phyloP scores from a whole-genome alignment of 1,140 invertebrate genomes.

The Manduca sexta region DNA sequence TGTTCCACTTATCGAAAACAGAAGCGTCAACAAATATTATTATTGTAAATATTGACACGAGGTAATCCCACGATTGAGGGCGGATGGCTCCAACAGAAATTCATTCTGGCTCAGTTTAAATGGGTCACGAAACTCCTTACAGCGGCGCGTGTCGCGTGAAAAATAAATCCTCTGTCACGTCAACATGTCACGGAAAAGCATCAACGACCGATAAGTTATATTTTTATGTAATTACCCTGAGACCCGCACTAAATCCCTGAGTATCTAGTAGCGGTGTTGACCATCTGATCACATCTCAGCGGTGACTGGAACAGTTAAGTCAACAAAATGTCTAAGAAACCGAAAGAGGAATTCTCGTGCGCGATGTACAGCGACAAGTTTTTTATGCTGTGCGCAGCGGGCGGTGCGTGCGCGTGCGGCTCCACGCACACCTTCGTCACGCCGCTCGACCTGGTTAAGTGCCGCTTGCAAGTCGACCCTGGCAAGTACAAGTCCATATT shows the following conservation, averaged over 20 bases:
- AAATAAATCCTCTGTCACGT: slow-evolving; percentile 19
- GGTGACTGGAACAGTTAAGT: no score
- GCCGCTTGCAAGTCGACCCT: slow-evolving; percentile 76
- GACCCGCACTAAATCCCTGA: not conserved
- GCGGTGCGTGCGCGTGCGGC: slow-evolving; percentile 87
- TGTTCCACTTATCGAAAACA: no score
- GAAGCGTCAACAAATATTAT: no score
- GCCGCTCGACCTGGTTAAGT: slow-evolving; percentile 67
- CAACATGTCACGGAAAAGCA: slow-evolving; percentile 17
- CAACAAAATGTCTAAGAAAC: slow-evolving; percentile 33
- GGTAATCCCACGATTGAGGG: no score
- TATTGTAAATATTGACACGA: no score
- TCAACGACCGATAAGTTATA: not conserved
- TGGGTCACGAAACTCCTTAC: not conserved
- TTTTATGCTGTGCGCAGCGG: slow-evolving; percentile 83
- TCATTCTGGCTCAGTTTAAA: not conserved
- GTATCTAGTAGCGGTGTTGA: not conserved
- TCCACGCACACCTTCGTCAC: slow-evolving; percentile 82
- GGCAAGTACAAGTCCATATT: slow-evolving; percentile 82
- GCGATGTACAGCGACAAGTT: slow-evolving; percentile 76
- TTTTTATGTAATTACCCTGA: not conserved
- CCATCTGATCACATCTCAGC: no score
- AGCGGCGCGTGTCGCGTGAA: slow-evolving; percentile 5
- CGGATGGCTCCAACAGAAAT: no score
- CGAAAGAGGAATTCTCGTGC: slow-evolving; percentile 43